Evolutionary conservation across 2,888 invertebrate species (phyloP), one percentile per base, ranked within the genome.

Genomic region (Drosophila kuntzei): DNA sequence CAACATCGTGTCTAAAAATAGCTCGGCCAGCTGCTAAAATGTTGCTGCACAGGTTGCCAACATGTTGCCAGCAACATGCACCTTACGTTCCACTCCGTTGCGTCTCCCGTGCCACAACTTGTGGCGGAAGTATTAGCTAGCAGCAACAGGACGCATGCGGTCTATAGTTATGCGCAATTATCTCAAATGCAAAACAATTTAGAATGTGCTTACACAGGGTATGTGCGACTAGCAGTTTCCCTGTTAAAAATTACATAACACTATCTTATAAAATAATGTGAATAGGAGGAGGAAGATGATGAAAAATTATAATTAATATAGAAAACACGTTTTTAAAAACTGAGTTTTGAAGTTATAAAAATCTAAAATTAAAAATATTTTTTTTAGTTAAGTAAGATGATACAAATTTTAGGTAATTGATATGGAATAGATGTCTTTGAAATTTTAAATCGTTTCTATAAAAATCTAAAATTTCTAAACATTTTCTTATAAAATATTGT

Each of bases 101-200:
- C 34, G 47, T 18, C 49, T 20, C 54, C 20, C 25, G 37, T 43
- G 59, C 55, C 54, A 25, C 32, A 47, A 50, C 29, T 83, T 74
- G 75, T 69, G 65, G 66, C 83, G 83, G 81, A 82, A 82, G 81
- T 80, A 82, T 83, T 82, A 83, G 80, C 67, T 68, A n/a, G 39
- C 39, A 41, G 57, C 47, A 32, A n/a, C 32, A 49, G 49, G 66
- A 79, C 75, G 54, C 58, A 65, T 65, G 61, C 65, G 43, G 65
- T 49, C 62, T 55, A 76, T 61, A 76, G 66, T 61, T 76, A 76
- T 70, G 73, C 70, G 70, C 74, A 74, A 76, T 76, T 77, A 77
- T 77, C 71, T 71, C 32, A 54, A 69, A 71, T 50, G 60, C 63
- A 55, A 67, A 71, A 41, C 62, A 71, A 53, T 39, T 44, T 51